Evolutionary conservation across 2,113 vertebrate species (phyloP), one percentile per base, ranked within the genome.

Genomic region (Enhydra lutris): DNA sequence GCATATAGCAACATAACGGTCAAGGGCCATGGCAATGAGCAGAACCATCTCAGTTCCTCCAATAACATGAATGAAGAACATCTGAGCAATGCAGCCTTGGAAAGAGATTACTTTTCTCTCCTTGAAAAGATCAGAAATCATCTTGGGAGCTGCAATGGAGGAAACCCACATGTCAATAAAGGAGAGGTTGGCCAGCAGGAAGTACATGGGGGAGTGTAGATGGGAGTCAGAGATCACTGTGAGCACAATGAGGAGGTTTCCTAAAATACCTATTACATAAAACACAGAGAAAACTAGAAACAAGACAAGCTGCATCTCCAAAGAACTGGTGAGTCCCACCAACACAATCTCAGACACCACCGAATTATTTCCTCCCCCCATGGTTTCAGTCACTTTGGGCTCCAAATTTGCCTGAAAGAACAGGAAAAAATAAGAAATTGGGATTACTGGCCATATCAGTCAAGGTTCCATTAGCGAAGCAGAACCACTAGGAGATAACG

Each of bases 121-220:
- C 57, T 94, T 97, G 74, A 97, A 95, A 94, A 94, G 42, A 96
- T 96, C 94, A 97, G 23, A 91, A 71, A 96, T 96, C 87, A 96
- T 91, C 69, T 97, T 96, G 11, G 76, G 88, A 82, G 34, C 88
- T 94, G 69, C 21, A 87, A 42, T 69, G 15, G 94, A 95, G 81
- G 91, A 87, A 87, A 94, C 31, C 88, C 86, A 97, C 14, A 84
- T 79, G 52, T 97, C 94, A 94, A 89, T 83, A 88, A 96, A 97
- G 42, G 96, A 95, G 39, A 97, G 82, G 42, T 94, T 97, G 81
- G 92, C 87, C 76, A 97, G 74, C 50, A 95, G 34, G 39, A 95
- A 91, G 91, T 76, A 97, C 87, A 95, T 74, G 23, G 88, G 67
- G 26, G 69, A 92, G 42, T 83, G 81, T 76, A 94, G 88, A 13